Percentiles rank a stretch among this genome's conserved stretches.
Evolutionary conservation across 2,888 invertebrate species (phyloP).

Genomic region (Erynnis tages): DNA sequence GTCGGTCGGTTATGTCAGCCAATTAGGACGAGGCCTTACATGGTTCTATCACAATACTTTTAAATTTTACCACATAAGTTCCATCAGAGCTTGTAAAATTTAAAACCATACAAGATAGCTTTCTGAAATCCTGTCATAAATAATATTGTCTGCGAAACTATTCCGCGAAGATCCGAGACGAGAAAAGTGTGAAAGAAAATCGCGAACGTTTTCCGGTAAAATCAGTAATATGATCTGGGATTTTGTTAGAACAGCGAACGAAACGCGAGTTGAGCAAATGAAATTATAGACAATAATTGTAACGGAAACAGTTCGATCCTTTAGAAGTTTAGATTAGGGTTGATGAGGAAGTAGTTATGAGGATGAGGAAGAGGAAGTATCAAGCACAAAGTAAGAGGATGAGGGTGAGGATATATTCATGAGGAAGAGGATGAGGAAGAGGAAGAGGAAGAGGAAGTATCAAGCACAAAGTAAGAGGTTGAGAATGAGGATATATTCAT

Average conservation of each 20-base stretch:
- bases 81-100: slow-evolving; percentile 22
- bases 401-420: no score
- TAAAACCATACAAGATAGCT: slow-evolving; percentile 23
- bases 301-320: not conserved
- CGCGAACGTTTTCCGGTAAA: slow-evolving; percentile 18
- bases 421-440: no score
- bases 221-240: slow-evolving; percentile 25
- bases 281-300: slow-evolving; percentile 13
- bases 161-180: slow-evolving; percentile 14
- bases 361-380: no score
- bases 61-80: not conserved
- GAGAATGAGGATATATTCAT: no score
- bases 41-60: not conserved
- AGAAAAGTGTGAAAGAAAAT: slow-evolving; percentile 19
- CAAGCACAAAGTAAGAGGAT: no score
- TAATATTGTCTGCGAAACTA: slow-evolving; percentile 26
- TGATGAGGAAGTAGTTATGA: no score
- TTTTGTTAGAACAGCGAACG: slow-evolving; percentile 15
- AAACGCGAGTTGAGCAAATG: slow-evolving; percentile 11
- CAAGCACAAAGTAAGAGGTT: no score
- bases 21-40: no score
- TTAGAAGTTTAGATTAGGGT: no score
- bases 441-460: no score
- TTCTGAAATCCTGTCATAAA: slow-evolving; percentile 20
- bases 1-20: no score